A percentile compares a stretch with the other conserved stretches of the same genome.
These are phyloP conservation scores for Gerris lacustris DNA, from an alignment of 2,888 invertebrate genomes.

Conservation along the genomic window DNA sequence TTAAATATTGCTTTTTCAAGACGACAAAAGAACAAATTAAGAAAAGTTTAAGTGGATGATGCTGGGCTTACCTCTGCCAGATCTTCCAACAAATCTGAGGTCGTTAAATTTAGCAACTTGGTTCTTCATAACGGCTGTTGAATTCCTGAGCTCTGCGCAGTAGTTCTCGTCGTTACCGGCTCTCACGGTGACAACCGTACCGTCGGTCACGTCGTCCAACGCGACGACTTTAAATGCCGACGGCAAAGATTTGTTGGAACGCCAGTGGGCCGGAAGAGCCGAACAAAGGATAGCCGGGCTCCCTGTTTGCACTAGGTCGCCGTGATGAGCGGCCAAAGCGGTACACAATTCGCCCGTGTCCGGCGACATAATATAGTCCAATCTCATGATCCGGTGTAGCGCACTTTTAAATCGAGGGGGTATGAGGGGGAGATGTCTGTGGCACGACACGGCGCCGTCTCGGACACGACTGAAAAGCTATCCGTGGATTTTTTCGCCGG, in stretches of 20 bases:
- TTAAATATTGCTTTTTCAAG: too few species aligned
- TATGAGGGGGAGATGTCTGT: slow-evolving; percentile 7
- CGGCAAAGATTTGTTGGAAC: slow-evolving; percentile 93
- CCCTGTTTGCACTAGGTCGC: slow-evolving; percentile 87
- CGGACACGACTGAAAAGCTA: slow-evolving; percentile 13
- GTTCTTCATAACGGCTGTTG: slow-evolving; percentile 89
- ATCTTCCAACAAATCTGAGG: slow-evolving; percentile 91
- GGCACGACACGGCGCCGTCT: slow-evolving; percentile 11
- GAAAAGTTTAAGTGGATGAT: too few species aligned
- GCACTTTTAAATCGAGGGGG: neutral
- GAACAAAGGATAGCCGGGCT: slow-evolving; percentile 93
- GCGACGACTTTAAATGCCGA: slow-evolving; percentile 92
- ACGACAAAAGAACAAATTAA: too few species aligned
- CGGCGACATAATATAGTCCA: slow-evolving; percentile 10
- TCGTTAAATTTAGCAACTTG: slow-evolving; percentile 98
- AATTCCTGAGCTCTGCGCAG: slow-evolving; percentile 88
- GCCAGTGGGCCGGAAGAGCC: slow-evolving; percentile 87
- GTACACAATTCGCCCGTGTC: slow-evolving; percentile 43
- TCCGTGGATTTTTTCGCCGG: slow-evolving; percentile 14
- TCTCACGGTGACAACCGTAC: slow-evolving; percentile 81
- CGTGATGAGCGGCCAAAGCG: slow-evolving; percentile 74
- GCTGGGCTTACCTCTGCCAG: slow-evolving; percentile 65
- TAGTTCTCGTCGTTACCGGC: slow-evolving; percentile 98
- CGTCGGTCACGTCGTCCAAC: slow-evolving; percentile 84
- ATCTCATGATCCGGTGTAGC: neutral